A percentile compares a stretch with the other conserved stretches of the same genome.
These are phyloP conservation scores for Phymorhynchus buccinoides DNA, from an alignment of 1,140 invertebrate species.

Conservation along the genomic window DNA sequence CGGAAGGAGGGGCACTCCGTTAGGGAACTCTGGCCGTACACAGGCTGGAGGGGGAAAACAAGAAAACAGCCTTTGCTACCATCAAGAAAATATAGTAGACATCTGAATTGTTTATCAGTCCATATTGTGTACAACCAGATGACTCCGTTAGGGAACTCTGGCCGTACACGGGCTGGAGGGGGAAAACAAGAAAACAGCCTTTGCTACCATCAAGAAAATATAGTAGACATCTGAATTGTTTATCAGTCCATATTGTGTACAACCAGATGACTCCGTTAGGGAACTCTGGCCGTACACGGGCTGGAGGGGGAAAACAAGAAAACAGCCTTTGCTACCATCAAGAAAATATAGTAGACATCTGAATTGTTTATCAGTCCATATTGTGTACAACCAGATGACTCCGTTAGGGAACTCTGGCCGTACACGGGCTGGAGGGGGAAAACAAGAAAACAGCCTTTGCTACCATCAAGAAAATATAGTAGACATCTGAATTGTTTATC, in stretches of 20 bases:
- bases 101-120: neutral
- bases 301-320: slow-evolving; percentile 54
- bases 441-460: slow-evolving; percentile 26
- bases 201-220: neutral
- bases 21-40: slow-evolving; percentile 64
- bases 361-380: neutral
- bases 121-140: neutral
- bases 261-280: slow-evolving; percentile 36
- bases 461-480: neutral
- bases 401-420: slow-evolving; percentile 61
- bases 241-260: neutral
- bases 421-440: slow-evolving; percentile 60
- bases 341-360: neutral
- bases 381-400: neutral
- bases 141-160: slow-evolving; percentile 54
- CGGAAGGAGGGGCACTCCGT: slow-evolving; percentile 52
- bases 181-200: slow-evolving; percentile 29
- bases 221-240: neutral
- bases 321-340: neutral
- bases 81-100: neutral
- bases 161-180: slow-evolving; percentile 65
- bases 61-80: neutral
- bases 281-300: slow-evolving; percentile 65
- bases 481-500: neutral
- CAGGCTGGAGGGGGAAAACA: slow-evolving; percentile 56